Base-by-base conservation (phyloP, 2,888 invertebrate species). In the Flabesymbios commensalis region DNA sequence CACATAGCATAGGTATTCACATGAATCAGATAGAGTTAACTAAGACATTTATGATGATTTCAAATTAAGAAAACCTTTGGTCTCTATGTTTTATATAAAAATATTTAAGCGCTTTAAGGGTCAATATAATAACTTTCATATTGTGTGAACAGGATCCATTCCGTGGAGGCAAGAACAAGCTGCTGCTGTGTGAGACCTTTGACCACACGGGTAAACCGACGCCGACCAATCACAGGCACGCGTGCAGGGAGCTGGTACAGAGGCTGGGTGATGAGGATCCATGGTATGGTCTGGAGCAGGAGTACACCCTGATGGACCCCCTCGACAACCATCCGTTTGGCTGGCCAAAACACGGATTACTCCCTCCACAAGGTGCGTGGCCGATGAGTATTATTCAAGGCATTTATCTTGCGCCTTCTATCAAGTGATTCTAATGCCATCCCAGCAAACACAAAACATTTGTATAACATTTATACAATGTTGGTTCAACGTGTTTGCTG, bases 141-240 rank as follows among this genome's bases (percentile, higher is more conserved):
- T 96, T 0, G 91, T 93, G n/a, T 91, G 86, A 89, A n/a, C n/a
- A 87, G 72, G 96, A 96, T 80, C 96, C 96, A 0, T 96, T 97
- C 87, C 88, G 92, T 22, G 87, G 90, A 39, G 94, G 93, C 58
- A 90, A 93, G 84, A 93, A 94, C 84, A 89, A 90, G 77, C 85
- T 97, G 57, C 91, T 96, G 3, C 88, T 97, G 80, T 93, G 93
- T 77, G 93, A 93, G 75, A 83, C 93, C 0, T 92, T 88, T 85
- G 90, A 90, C 76, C 88, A 90, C 83, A 90, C 93, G 83, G 89
- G 89, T 83, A 89, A 90, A 74, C 92, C 93, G 1, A 90, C 91
- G 63, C 80, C 77, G 41, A 77, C 85, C 55, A 86, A 86, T 76
- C 77, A 82, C 54, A 77, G 86, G 49, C 68, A 73, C 36, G 73